phyloP scores from a whole-genome alignment of 2,797 vertebrate species.

The Eospalax fontanierii region DNA sequence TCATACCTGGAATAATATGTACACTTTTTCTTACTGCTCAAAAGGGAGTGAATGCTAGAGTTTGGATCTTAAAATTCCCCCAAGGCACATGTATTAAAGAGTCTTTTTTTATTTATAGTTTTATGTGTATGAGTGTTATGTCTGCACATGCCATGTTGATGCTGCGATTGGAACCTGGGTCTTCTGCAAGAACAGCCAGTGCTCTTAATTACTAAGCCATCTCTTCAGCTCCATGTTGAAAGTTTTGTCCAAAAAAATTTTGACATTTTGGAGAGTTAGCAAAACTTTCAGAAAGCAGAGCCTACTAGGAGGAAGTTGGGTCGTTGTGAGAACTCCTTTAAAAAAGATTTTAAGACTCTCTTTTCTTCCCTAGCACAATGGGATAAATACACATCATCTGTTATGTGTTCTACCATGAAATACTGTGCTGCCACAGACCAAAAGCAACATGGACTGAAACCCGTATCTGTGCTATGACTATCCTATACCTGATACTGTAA shows the following conservation, averaged over 20 bases:
- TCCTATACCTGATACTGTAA: neutral
- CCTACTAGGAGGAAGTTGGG: neutral
- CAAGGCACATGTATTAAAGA: no score
- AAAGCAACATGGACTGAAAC: neutral
- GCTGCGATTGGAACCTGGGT: no score
- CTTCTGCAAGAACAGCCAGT: no score
- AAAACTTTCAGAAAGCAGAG: neutral
- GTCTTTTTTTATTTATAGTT: no score
- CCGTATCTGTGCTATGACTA: no score
- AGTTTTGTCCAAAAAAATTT: neutral
- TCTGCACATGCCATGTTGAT: no score
- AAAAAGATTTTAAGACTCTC: neutral
- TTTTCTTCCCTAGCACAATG: no score
- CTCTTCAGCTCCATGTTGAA: neutral
- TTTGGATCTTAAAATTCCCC: neutral
- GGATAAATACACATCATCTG: neutral
- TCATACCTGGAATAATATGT: neutral
- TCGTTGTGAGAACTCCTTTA: no score
- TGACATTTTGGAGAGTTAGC: neutral
- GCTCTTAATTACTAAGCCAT: no score
- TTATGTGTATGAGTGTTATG: no score
- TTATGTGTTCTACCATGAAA: neutral
- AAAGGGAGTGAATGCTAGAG: neutral
- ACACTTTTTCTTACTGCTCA: neutral
- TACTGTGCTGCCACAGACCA: neutral